Conservation (phyloP, 2,888 invertebrate species). For the Cephus rjabovi region DNA sequence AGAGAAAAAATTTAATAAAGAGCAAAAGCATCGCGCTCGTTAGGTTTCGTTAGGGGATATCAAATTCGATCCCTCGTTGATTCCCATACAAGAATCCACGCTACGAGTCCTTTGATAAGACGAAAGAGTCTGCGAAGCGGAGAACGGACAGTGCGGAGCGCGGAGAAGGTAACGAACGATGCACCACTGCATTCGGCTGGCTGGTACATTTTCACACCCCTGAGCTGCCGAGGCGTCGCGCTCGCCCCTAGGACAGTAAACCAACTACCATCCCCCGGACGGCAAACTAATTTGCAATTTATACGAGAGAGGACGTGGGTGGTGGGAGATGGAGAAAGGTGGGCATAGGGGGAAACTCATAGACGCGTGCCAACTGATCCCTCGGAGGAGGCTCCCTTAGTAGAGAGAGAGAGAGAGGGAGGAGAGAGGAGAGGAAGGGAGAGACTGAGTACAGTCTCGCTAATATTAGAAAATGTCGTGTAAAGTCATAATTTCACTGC, state of each 20-base stretch:
- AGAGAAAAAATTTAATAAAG: background rate
- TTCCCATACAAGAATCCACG: background rate
- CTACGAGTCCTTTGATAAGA: background rate
- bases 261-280: slow-evolving; percentile 32
- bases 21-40: background rate
- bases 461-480: slow-evolving; percentile 23
- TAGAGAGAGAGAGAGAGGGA: background rate
- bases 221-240: background rate
- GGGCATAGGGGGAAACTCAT: background rate
- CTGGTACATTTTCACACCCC: background rate
- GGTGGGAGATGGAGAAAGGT: background rate
- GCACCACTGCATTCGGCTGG: slow-evolving; percentile 1
- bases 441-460: background rate
- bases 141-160: background rate
- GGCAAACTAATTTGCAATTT: slow-evolving; percentile 47
- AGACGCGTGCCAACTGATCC: slow-evolving; percentile 3
- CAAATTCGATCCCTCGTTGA: background rate
- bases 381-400: background rate
- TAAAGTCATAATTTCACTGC: slow-evolving; percentile 19
- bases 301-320: slow-evolving; percentile 20
- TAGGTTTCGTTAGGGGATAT: background rate
- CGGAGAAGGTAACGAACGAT: background rate
- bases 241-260: slow-evolving; percentile 27
- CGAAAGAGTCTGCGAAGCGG: background rate
- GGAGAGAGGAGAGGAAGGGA: no score